These are phyloP conservation scores for Epinotia ramella DNA, from an alignment of 2,888 invertebrate genomes.

Conservation along the genomic window DNA sequence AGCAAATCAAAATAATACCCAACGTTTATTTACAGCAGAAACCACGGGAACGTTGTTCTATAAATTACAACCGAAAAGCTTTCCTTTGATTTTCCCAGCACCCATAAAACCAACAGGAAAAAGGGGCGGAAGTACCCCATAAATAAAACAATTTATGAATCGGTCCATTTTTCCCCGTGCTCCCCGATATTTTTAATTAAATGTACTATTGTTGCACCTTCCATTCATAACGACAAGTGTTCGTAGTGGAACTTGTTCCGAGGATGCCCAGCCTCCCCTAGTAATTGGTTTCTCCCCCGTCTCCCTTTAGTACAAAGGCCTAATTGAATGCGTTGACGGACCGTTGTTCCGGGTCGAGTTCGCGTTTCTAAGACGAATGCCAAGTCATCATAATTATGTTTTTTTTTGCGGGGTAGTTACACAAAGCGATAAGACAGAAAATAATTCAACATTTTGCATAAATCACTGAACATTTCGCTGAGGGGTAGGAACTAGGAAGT, in stretches of 20 bases:
- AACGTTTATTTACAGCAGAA: slow-evolving; percentile 44
- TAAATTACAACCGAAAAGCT: slow-evolving; percentile 39
- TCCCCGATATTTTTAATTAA: slow-evolving; percentile 73
- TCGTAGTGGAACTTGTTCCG: slow-evolving; percentile 66
- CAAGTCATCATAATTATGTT: slow-evolving; percentile 23
- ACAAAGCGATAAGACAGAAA: slow-evolving; percentile 11
- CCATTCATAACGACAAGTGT: slow-evolving; percentile 73
- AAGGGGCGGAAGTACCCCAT: slow-evolving; percentile 37
- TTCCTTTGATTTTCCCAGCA: slow-evolving; percentile 39
- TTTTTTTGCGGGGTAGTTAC: neutral
- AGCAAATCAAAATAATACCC: slow-evolving; percentile 52
- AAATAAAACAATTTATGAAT: slow-evolving; percentile 45
- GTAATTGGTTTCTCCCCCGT: slow-evolving; percentile 66
- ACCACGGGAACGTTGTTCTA: slow-evolving; percentile 41
- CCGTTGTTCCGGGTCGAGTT: slow-evolving; percentile 20
- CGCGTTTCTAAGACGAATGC: slow-evolving; percentile 27
- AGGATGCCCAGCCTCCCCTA: slow-evolving; percentile 55
- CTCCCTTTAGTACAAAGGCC: slow-evolving; percentile 49
- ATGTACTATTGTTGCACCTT: slow-evolving; percentile 74
- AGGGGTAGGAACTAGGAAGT: neutral
- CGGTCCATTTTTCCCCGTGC: slow-evolving; percentile 49
- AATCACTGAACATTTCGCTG: neutral
- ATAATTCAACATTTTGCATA: neutral
- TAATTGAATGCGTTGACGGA: slow-evolving; percentile 70
- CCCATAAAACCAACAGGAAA: slow-evolving; percentile 45